Evolutionary conservation across 2,888 invertebrate genomes (phyloP), one percentile per base, ranked within the genome.

Genomic region (Acleris emargana): DNA sequence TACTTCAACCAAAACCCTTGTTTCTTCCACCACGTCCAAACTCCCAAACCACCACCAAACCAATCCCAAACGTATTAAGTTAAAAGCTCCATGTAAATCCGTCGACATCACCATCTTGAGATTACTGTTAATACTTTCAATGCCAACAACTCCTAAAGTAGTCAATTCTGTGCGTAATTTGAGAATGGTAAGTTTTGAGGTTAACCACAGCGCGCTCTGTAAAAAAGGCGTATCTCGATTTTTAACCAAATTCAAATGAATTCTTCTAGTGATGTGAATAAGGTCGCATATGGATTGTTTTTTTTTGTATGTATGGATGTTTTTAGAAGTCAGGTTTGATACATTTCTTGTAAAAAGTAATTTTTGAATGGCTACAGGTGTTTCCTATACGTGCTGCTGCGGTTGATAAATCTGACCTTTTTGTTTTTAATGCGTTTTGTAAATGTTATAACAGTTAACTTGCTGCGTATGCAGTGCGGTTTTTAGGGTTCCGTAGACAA

Each of bases 101-200:
- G 50, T 49, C 47, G 60, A 59, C 69, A 72, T 71, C 62, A 68
- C 68, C 71, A 66, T 70, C 71, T 72, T 69, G 68, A 74, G 72
- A 73, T 73, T 72, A 72, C 73, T 71, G 32, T 73, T 76, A 20
- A n/a, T 13, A 50, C 18, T 25, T 43, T 28, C 47, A 50, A 17
- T n/a, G 20, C 52, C 50, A 18, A 5, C 18, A 55, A 50, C 59
- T 64, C 59, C 59, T 9, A 1, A 9, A 20, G 50, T 16, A 54
- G 54, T 43, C 59, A 43, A 55, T 11, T 22, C 32, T 38, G n/a
- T n/a, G 16, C 16, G 59, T 55, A 43, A 32, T 25, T 28, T 50
- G 13, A n/a, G 17, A 20, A 22, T 22, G 28, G 43, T 18, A 54
- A 51, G 43, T 28, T 51, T 62, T 62, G 66, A 38, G 54, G 62